Conservation (phyloP, 2,888 invertebrate genomes). For the Ariolimax columbianus region DNA sequence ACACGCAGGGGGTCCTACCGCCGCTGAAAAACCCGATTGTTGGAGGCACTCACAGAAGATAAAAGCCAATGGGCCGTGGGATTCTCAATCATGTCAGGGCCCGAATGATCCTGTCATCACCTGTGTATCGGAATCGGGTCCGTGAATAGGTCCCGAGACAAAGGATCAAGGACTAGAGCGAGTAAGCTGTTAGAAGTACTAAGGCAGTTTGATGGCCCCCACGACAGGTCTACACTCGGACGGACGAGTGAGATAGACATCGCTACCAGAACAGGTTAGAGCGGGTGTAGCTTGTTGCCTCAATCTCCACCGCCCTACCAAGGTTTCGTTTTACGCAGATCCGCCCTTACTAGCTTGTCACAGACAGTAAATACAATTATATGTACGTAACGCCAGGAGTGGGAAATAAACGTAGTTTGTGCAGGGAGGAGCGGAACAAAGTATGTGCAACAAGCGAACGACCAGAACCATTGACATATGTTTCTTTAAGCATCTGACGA, state of each 20-base stretch:
- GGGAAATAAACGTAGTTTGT: too few relatives aligned
- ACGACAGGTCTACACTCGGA: neutral
- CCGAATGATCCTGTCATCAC: slow-evolving; percentile 49
- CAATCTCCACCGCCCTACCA: too few relatives aligned
- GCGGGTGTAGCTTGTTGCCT: too few relatives aligned
- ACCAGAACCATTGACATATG: too few relatives aligned
- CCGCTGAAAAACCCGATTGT: slow-evolving; percentile 2
- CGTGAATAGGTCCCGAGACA: neutral
- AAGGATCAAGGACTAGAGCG: neutral
- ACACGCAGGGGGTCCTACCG: neutral
- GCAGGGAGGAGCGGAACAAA: too few relatives aligned
- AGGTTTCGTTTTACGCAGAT: too few relatives aligned
- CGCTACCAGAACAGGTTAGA: neutral
- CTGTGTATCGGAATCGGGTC: slow-evolving; percentile 29
- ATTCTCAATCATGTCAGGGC: slow-evolving; percentile 40
- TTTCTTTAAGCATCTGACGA: too few relatives aligned
- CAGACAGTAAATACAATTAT: too few relatives aligned
- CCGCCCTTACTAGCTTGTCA: too few relatives aligned
- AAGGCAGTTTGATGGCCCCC: neutral
- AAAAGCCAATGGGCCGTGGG: slow-evolving; percentile 43
- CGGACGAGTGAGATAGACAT: neutral
- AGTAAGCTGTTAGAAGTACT: neutral
- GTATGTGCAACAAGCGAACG: too few relatives aligned
- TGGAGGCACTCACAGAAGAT: neutral
- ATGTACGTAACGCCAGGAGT: too few relatives aligned